Base-by-base conservation (phyloP, 2,113 vertebrate species). In the Hirundichthys speculiger region DNA sequence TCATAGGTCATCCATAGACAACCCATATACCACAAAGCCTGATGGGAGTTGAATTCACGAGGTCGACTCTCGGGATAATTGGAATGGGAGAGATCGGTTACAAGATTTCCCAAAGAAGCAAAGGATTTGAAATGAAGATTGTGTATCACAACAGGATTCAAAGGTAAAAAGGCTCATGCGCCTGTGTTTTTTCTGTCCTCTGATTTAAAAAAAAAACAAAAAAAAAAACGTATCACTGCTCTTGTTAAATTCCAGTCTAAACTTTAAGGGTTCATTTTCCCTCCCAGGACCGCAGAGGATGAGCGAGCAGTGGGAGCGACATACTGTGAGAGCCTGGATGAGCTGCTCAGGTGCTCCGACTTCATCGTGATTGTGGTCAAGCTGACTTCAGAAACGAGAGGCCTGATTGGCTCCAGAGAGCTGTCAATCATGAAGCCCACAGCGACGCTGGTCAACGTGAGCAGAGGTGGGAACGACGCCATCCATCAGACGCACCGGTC, bases 41-140 rank as follows among this genome's bases (percentile, higher is more conserved):
- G 16, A 68, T 82, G 50, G 79, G 80, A 64, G 39, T 48, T 18
- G 69, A 87, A 53, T 85, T 87, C 43, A 65, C 81, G 0, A 77
- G 77, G 3, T 57, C 72, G 1, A 83, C 84, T 13, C 13, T 88
- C 13, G 86, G 86, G 15, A 81, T 86, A 5, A 62, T 84, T 22
- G 83, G 87, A 40, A 89, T 87, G 85, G 85, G 83, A 68, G n/a
- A 67, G 2, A 57, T 84, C 1, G 85, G 85, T 34, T 24, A 15
- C 53, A 86, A 53, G 67, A 84, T 86, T 1, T 85, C 85, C 16
- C 45, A 69, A 39, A 75, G 85, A 47, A 60, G 57, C 24, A 73
- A 54, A 71, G 85, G 87, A 41, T 87, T 85, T 55, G 54, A 86
- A 15, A 86, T 87, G 85, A 83, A 77, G 53, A 69, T 86, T 22